Percentiles rank a stretch among this genome's conserved stretches.
These are phyloP conservation scores for Agrypnus murinus DNA, from an alignment of 2,888 invertebrate species.

Conservation along the genomic window DNA sequence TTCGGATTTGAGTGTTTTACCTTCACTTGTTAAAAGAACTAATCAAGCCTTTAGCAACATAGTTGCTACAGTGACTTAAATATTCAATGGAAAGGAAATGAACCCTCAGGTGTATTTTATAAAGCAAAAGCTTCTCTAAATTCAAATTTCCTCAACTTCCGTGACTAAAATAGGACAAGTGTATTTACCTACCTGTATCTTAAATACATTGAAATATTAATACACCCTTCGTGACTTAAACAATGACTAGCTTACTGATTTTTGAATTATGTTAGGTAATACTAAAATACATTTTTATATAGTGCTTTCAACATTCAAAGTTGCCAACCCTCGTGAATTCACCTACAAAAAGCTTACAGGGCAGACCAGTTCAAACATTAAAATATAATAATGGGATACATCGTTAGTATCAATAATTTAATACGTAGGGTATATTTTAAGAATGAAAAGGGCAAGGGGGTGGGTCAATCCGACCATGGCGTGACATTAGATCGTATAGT, in stretches of 20 bases:
- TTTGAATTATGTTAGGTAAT: background rate
- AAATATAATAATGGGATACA: slow-evolving; percentile 5
- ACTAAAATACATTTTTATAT: background rate
- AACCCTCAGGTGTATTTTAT: background rate
- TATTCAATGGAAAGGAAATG: background rate
- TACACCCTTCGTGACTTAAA: slow-evolving; percentile 6
- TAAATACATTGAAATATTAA: background rate
- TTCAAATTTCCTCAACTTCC: background rate
- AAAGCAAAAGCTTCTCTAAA: background rate
- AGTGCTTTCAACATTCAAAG: background rate
- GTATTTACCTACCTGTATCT: background rate
- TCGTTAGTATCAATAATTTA: slow-evolving; percentile 42
- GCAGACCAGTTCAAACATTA: background rate
- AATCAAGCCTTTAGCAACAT: too few relatives aligned
- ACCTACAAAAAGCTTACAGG: background rate
- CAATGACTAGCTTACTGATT: background rate
- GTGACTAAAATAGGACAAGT: slow-evolving; percentile 15
- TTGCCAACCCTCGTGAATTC: background rate
- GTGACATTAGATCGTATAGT: slow-evolving; percentile 40
- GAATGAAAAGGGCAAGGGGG: slow-evolving; percentile 27
- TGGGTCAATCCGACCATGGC: slow-evolving; percentile 40
- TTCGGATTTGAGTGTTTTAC: too few relatives aligned
- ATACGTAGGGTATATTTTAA: slow-evolving; percentile 17
- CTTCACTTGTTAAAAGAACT: too few relatives aligned
- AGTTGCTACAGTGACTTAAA: too few relatives aligned